These are phyloP conservation scores for Chauna torquata DNA, from an alignment of 2,113 vertebrate species.

Conservation along the genomic window DNA sequence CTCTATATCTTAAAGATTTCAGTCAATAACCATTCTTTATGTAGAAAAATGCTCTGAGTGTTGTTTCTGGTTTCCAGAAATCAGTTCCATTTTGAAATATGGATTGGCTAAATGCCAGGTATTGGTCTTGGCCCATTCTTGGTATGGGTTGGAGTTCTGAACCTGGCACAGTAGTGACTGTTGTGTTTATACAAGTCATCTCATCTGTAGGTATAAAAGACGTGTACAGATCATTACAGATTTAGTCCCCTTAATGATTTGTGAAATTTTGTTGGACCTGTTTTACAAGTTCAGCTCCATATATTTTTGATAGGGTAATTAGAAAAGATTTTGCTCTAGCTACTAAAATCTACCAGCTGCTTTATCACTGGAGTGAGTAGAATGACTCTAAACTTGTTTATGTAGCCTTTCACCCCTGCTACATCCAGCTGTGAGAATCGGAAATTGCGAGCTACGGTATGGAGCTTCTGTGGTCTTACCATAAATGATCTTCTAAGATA, in stretches of 20 bases:
- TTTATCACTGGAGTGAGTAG: neutral
- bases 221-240: neutral
- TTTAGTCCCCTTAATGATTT: neutral
- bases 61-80: neutral
- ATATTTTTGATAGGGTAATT: neutral
- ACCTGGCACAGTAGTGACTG: rapidly evolving
- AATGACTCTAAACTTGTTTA: neutral
- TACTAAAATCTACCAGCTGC: neutral
- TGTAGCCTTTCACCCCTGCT: neutral
- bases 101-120: neutral
- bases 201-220: neutral
- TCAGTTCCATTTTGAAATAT: rapidly evolving
- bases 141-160: neutral
- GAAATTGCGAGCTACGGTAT: neutral
- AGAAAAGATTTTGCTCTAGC: neutral
- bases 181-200: neutral
- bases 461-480: neutral
- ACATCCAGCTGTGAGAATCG: neutral
- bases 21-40: neutral
- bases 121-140: neutral
- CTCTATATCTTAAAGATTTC: neutral
- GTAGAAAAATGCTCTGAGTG: neutral
- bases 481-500: neutral
- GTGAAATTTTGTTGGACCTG: neutral
- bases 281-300: neutral